Conservation (phyloP, 2,113 vertebrate species). For the Peromyscus polionotus region DNA sequence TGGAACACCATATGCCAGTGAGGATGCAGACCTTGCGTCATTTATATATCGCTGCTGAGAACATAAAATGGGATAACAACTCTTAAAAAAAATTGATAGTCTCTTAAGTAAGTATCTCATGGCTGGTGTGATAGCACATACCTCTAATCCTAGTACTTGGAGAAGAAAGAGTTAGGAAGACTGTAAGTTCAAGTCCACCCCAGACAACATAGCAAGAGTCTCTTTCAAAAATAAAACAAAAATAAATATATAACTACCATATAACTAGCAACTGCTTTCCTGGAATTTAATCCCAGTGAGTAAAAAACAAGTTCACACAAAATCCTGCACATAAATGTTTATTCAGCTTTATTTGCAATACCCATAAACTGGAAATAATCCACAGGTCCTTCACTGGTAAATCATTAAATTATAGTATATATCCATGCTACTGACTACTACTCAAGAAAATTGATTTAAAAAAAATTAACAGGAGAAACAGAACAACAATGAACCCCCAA, state of each 20-base stretch:
- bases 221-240: background rate
- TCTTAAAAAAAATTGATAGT: background rate
- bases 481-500: background rate
- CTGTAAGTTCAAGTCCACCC: background rate
- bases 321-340: background rate
- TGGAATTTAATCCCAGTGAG: constrained; percentile 10
- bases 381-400: background rate
- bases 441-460: background rate
- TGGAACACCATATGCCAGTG: background rate
- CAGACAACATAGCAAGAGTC: background rate
- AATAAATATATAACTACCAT: background rate
- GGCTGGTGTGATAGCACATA: background rate
- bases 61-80: background rate
- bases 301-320: background rate
- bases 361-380: background rate
- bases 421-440: background rate
- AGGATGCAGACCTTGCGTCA: background rate
- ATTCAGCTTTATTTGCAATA: background rate
- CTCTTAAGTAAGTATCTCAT: background rate
- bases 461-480: background rate
- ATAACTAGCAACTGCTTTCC: background rate
- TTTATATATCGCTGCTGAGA: background rate
- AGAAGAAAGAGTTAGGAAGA: background rate
- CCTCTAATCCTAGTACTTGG: background rate
- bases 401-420: background rate